Evolutionary conservation across 2,113 vertebrate genomes (phyloP).

Genomic region (human (Homo sapiens)): DNA sequence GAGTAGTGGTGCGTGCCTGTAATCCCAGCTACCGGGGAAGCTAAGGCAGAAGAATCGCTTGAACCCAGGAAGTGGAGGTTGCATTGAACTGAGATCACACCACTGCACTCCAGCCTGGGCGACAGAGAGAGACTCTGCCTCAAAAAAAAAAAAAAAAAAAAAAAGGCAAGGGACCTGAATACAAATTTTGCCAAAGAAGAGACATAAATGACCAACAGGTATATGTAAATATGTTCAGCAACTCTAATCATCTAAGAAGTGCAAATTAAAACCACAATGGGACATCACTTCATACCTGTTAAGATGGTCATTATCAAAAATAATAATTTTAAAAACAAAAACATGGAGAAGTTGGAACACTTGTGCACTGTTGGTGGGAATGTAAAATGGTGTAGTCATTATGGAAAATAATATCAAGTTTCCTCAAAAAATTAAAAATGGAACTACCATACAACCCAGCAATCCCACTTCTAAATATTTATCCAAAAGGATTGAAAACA

Average conservation of each 20-base stretch:
- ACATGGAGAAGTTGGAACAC: not conserved
- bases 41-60: too few species aligned
- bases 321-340: not conserved
- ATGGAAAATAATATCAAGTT: not conserved
- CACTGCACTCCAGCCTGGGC: too few species aligned
- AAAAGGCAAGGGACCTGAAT: not conserved
- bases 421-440: not conserved
- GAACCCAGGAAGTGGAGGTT: too few species aligned
- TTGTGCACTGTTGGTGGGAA: not conserved
- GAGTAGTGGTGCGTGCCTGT: too few species aligned
- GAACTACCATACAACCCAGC: not conserved
- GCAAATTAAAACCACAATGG: not conserved
- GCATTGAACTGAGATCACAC: too few species aligned
- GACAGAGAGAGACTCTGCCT: too few species aligned
- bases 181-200: not conserved
- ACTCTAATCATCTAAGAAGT: not conserved
- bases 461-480: not conserved
- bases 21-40: too few species aligned
- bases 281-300: not conserved
- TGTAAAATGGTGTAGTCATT: not conserved
- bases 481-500: not conserved
- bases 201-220: not conserved
- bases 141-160: not conserved
- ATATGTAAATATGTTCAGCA: not conserved
- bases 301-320: not conserved